Conservation (phyloP, 2,888 invertebrate species). For the Melitaea athalia region DNA sequence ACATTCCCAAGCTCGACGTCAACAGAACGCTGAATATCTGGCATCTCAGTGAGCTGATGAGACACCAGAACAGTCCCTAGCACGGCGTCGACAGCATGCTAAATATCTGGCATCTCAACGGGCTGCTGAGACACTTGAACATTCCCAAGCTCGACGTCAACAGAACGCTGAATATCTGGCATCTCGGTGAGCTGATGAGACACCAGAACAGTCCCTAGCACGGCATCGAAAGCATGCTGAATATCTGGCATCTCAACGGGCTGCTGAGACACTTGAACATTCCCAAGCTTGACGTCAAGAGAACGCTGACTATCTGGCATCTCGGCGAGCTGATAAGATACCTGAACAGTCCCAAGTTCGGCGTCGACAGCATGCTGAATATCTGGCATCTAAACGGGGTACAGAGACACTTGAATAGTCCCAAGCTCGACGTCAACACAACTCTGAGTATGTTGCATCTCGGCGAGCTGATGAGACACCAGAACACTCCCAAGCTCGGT, state of each 20-base stretch:
- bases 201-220: constrained; percentile 37
- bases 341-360: constrained; percentile 37
- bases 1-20: too few relatives aligned
- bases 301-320: constrained; percentile 40
- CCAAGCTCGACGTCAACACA: constrained; percentile 21
- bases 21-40: too few relatives aligned
- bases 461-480: constrained; percentile 41
- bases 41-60: too few relatives aligned
- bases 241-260: constrained; percentile 41
- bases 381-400: constrained; percentile 41
- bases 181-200: too few relatives aligned
- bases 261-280: constrained; percentile 41
- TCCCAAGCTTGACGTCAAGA: constrained; percentile 19
- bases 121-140: constrained; percentile 40
- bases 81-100: constrained; percentile 39
- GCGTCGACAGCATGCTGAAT: constrained; percentile 40
- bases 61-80: constrained; percentile 39
- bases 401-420: constrained; percentile 39
- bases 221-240: constrained; percentile 41
- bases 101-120: constrained; percentile 41
- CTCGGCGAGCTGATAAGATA: constrained; percentile 41
- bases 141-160: too few relatives aligned
- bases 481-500: constrained; percentile 37
- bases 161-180: too few relatives aligned
- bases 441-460: constrained; percentile 40